Percentiles rank a stretch among this genome's conserved stretches.
Conservation (phyloP, 2,888 invertebrate genomes). For the Anoncus sp. region DNA sequence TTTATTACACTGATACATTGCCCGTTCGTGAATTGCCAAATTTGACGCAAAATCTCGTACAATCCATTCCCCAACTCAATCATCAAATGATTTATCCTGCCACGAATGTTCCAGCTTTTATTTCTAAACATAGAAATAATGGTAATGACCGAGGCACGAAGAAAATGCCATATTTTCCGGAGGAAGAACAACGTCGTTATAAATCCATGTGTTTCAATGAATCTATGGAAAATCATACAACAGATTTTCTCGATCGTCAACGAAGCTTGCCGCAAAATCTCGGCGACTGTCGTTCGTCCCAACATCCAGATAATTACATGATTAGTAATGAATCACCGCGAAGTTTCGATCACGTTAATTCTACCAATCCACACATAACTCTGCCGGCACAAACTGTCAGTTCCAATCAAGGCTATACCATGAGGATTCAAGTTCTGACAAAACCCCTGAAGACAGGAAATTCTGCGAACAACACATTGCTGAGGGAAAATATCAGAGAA, state of each 20-base stretch:
- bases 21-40: conserved; percentile 55
- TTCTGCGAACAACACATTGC: neutral
- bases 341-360: conserved; percentile 11
- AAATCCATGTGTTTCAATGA: conserved; percentile 14
- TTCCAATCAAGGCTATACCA: conserved; percentile 50
- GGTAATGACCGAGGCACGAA: neutral
- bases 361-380: conserved; percentile 55
- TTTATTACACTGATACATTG: conserved; percentile 62
- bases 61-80: conserved; percentile 55
- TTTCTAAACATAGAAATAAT: neutral
- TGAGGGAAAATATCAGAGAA: conserved; percentile 5
- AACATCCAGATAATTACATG: conserved; percentile 18
- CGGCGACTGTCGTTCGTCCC: neutral
- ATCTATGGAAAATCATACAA: neutral
- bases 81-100: conserved; percentile 19
- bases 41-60: conserved; percentile 46
- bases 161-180: conserved; percentile 46
- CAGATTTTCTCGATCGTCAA: conserved; percentile 33
- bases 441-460: conserved; percentile 42
- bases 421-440: conserved; percentile 56
- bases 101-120: neutral
- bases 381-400: conserved; percentile 48
- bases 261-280: conserved; percentile 34
- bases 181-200: conserved; percentile 53
- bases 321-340: neutral